Evolutionary conservation across 2,888 invertebrate species (phyloP).

Genomic region (Exocentrus adspersus): DNA sequence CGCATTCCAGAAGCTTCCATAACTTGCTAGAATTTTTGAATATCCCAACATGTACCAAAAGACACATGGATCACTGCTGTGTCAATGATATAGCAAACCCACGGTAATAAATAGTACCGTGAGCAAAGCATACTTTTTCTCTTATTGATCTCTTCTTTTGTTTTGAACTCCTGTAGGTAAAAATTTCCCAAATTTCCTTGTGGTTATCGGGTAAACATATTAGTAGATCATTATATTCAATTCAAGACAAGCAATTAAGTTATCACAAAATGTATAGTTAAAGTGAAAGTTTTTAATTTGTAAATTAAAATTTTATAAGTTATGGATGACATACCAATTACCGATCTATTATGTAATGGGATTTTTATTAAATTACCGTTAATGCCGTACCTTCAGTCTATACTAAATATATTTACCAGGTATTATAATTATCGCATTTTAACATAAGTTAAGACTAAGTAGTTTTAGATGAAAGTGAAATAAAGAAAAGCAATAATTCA

Average conservation of each 20-base stretch:
- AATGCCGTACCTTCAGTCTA: not conserved
- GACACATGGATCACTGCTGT: too few relatives aligned
- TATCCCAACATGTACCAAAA: too few relatives aligned
- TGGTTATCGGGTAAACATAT: not conserved
- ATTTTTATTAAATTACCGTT: not conserved
- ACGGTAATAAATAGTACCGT: too few relatives aligned
- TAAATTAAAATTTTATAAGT: slow-evolving; percentile 13
- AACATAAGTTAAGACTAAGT: too few relatives aligned
- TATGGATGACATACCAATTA: not conserved
- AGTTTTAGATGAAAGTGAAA: too few relatives aligned
- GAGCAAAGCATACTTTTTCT: too few relatives aligned
- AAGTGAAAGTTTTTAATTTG: slow-evolving; percentile 22
- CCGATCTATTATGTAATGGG: not conserved
- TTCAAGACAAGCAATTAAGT: not conserved
- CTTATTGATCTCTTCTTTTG: not conserved
- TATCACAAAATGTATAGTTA: slow-evolving; percentile 12
- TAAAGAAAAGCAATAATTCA: too few relatives aligned
- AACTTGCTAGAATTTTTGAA: too few relatives aligned
- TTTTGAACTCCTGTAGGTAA: not conserved
- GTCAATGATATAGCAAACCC: too few relatives aligned
- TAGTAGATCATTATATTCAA: slow-evolving; percentile 7
- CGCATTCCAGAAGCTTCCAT: too few relatives aligned
- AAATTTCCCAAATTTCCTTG: too few relatives aligned
- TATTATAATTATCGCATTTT: not conserved
- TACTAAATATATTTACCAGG: not conserved